Evolutionary conservation across 2,797 vertebrate species (phyloP).

Genomic region (Caiman crocodilus): DNA sequence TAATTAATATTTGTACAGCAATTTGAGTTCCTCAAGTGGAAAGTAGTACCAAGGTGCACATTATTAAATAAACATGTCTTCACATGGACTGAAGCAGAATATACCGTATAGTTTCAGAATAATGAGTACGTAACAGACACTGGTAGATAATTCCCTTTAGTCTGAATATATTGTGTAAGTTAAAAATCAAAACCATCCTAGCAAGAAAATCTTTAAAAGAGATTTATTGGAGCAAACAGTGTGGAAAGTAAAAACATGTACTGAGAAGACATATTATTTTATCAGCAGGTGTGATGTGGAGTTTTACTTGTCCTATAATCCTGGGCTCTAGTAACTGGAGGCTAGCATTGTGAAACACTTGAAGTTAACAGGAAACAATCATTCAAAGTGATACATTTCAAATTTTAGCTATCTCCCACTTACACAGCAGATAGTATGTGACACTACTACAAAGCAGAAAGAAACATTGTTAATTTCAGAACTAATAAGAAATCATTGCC

Average conservation of each 20-base stretch:
- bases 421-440: background rate
- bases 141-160: background rate
- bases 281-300: background rate
- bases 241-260: background rate
- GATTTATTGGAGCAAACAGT: background rate
- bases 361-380: background rate
- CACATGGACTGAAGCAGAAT: background rate
- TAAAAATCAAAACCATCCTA: background rate
- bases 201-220: background rate
- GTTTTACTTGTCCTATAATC: background rate
- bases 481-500: background rate
- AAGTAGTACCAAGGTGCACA: background rate
- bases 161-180: background rate
- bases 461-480: background rate
- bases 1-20: conserved; percentile 15
- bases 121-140: background rate
- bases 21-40: background rate
- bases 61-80: background rate
- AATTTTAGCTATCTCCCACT: background rate
- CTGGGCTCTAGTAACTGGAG: background rate
- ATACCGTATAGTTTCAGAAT: background rate
- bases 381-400: background rate
- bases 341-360: background rate
- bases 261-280: background rate
- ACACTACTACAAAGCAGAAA: background rate